These are phyloP conservation scores for Aleadryas rufinucha DNA, from an alignment of 2,113 vertebrate species.

Conservation along the genomic window DNA sequence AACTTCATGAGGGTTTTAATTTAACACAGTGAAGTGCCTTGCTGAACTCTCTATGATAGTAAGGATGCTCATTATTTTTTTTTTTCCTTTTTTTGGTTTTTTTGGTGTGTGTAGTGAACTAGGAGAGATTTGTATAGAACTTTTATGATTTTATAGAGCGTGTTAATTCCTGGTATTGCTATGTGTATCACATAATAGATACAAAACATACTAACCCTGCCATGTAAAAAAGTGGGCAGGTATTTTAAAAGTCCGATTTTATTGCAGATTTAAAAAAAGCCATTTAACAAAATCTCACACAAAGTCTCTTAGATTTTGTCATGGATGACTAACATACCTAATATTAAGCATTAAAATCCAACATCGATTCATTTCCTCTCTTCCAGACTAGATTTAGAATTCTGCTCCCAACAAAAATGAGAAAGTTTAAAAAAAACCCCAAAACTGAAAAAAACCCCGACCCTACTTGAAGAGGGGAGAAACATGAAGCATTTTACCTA, in stretches of 20 bases:
- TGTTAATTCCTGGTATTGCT: background rate
- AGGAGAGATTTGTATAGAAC: background rate
- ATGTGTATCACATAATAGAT: fast-evolving
- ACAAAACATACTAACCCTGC: background rate
- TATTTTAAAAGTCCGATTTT: background rate
- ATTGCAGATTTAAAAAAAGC: background rate
- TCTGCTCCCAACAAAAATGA: background rate
- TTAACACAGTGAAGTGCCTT: background rate
- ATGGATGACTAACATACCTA: background rate
- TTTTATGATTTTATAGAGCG: background rate
- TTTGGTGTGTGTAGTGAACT: background rate
- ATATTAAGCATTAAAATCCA: background rate
- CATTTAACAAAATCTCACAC: background rate
- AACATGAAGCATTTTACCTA: background rate
- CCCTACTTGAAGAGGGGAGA: background rate
- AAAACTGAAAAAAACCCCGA: background rate
- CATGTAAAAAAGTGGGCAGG: background rate
- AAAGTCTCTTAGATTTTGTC: background rate
- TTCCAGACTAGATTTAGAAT: background rate
- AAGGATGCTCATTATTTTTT: background rate
- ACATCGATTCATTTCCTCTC: background rate
- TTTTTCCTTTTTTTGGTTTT: background rate
- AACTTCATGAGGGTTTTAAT: background rate
- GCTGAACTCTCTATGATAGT: background rate
- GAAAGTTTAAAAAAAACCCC: background rate